These are phyloP conservation scores for Lipophrys pholis DNA, from an alignment of 2,113 vertebrate species.

Conservation along the genomic window DNA sequence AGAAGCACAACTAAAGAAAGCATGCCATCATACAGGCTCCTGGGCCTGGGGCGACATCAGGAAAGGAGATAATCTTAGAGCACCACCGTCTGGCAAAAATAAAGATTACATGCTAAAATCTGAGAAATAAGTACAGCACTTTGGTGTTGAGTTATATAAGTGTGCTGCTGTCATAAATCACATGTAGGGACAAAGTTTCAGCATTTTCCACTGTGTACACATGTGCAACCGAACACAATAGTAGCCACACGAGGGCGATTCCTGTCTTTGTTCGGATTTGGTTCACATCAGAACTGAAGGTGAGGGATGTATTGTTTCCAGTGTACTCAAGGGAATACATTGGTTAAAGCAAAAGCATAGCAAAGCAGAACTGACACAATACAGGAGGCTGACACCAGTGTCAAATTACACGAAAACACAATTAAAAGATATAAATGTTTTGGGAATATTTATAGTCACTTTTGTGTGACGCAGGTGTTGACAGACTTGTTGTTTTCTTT, in stretches of 20 bases:
- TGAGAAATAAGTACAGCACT: neutral
- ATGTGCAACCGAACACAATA: neutral
- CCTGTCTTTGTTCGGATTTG: neutral
- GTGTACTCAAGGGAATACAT: neutral
- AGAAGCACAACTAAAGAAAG: neutral
- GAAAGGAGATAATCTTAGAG: slow-evolving; percentile 62
- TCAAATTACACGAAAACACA: neutral
- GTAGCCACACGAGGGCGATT: neutral
- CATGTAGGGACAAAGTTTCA: neutral
- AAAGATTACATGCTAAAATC: slow-evolving; percentile 58
- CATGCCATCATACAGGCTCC: neutral
- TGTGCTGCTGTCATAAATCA: neutral
- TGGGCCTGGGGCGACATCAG: neutral
- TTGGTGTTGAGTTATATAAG: no score
- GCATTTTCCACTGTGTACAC: neutral
- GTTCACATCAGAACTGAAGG: slow-evolving; percentile 1
- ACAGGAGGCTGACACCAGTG: neutral
- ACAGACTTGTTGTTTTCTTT: neutral
- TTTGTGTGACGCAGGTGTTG: neutral
- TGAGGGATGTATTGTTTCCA: neutral
- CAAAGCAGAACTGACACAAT: neutral
- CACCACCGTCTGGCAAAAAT: slow-evolving; percentile 72
- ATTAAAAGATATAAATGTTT: neutral
- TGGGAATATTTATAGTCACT: neutral
- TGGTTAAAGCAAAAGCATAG: slow-evolving; percentile 4